Conservation (phyloP, 2,888 invertebrate species). For the Mechanitis messenoides region DNA sequence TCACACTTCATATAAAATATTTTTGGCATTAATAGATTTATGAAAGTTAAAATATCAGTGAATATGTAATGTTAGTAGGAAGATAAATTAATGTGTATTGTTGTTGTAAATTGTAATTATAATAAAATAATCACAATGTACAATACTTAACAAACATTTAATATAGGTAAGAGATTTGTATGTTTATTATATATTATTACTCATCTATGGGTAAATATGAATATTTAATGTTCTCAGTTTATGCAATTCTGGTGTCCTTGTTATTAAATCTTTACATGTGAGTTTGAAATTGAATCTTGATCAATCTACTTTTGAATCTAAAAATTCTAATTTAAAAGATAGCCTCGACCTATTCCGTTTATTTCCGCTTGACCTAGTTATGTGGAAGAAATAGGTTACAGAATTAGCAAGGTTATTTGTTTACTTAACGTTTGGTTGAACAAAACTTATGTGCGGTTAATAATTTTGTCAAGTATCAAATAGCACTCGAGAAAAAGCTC, state of each 20-base stretch:
- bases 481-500: not conserved
- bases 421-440: not conserved
- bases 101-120: not conserved
- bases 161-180: too few relatives aligned
- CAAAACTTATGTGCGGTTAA: not conserved
- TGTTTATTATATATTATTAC: too few relatives aligned
- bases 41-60: too few relatives aligned
- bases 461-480: not conserved
- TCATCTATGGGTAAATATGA: too few relatives aligned
- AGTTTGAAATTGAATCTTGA: not conserved
- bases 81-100: conserved; percentile 3
- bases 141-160: too few relatives aligned
- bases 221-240: too few relatives aligned
- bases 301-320: not conserved
- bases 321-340: conserved; percentile 12
- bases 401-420: conserved; percentile 8
- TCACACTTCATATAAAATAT: too few relatives aligned
- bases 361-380: conserved; percentile 23
- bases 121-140: not conserved
- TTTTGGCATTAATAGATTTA: too few relatives aligned
- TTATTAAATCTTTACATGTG: too few relatives aligned
- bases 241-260: too few relatives aligned
- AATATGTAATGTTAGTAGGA: too few relatives aligned
- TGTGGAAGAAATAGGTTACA: conserved; percentile 13
- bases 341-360: conserved; percentile 17